A percentile compares a stretch with the other conserved stretches of the same genome.
Conservation (phyloP, 2,888 invertebrate genomes). For the Drosophila greeni region DNA sequence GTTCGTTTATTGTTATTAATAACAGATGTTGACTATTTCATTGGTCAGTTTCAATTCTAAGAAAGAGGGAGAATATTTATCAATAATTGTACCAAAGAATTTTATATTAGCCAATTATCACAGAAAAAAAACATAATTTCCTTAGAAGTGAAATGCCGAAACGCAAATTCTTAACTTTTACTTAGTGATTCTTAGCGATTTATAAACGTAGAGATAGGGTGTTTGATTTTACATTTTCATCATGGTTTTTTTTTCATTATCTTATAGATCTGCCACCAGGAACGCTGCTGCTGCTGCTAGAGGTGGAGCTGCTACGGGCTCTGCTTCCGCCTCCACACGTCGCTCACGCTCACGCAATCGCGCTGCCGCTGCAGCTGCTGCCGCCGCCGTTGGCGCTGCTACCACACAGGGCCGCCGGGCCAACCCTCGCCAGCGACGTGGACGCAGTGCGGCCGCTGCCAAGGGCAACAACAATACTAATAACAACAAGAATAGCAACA, state of each 20-base stretch:
- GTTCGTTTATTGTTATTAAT: background rate
- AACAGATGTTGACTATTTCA: background rate
- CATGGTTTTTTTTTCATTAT: background rate
- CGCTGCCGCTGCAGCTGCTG: constrained; percentile 50
- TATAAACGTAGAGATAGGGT: background rate
- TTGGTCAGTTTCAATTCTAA: background rate
- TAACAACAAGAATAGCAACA: constrained; percentile 55
- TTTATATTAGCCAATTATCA: background rate
- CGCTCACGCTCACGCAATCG: constrained; percentile 74
- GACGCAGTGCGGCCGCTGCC: constrained; percentile 61
- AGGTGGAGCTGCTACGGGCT: constrained; percentile 21
- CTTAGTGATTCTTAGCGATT: background rate
- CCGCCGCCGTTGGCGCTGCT: constrained; percentile 48
- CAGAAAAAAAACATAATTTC: no score
- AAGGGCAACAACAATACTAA: constrained; percentile 65
- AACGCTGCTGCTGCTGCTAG: constrained; percentile 57
- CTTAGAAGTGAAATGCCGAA: background rate
- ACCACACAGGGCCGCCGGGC: constrained; percentile 44
- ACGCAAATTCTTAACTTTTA: background rate
- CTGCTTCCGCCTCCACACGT: constrained; percentile 43
- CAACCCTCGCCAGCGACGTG: constrained; percentile 59
- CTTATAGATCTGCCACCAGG: constrained; percentile 58
- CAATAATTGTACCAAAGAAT: background rate
- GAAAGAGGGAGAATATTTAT: background rate
- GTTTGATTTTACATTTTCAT: background rate